Percentiles rank a stretch among this genome's conserved stretches.
These are phyloP conservation scores for Drosophila tristis DNA, from an alignment of 1,140 invertebrate genomes.

Conservation along the genomic window DNA sequence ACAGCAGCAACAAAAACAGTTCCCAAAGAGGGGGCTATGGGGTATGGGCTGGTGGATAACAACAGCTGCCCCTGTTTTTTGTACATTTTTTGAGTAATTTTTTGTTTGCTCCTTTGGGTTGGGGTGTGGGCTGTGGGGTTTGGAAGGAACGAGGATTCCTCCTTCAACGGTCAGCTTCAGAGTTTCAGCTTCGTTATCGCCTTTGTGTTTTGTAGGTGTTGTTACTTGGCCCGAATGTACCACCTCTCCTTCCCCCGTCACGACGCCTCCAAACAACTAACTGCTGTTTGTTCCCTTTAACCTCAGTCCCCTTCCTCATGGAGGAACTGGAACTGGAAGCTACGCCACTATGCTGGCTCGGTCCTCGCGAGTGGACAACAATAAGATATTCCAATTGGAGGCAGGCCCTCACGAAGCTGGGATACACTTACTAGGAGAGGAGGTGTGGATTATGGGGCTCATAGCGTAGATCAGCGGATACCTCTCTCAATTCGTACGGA, in stretches of 20 bases:
- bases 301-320: too few species aligned
- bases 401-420: too few species aligned
- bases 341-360: too few species aligned
- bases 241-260: too few species aligned
- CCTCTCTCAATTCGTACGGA: too few species aligned
- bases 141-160: conserved; percentile 35
- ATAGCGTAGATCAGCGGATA: too few species aligned
- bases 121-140: conserved; percentile 5
- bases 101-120: conserved; percentile 11
- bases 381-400: conserved; percentile 16
- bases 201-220: conserved; percentile 60
- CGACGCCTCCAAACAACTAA: neutral
- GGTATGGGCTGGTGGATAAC: conserved; percentile 39
- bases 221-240: conserved; percentile 2
- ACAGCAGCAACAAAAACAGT: conserved; percentile 17
- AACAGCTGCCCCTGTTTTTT: conserved; percentile 61
- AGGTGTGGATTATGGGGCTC: too few species aligned
- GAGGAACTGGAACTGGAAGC: too few species aligned
- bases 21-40: neutral
- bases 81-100: conserved; percentile 18
- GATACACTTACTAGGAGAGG: neutral
- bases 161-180: conserved; percentile 50
- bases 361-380: conserved; percentile 21
- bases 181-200: conserved; percentile 65
- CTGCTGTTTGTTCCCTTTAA: too few species aligned